Evolutionary conservation across 2,888 invertebrate species (phyloP).

Genomic region (Trichacis sp.): DNA sequence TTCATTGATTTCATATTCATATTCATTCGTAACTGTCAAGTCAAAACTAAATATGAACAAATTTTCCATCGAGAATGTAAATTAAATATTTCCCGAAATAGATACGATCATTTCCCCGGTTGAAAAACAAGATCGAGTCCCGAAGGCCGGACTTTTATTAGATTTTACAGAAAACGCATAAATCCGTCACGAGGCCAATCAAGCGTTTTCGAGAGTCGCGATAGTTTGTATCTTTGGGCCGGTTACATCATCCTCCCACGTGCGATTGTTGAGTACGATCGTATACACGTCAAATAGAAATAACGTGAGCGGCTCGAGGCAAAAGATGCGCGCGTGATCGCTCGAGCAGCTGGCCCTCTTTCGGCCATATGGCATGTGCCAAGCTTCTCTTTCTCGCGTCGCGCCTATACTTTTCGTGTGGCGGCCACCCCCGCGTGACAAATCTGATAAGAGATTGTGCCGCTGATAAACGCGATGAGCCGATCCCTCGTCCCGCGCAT

Average conservation of each 20-base stretch:
- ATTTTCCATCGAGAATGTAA: no score
- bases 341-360: conserved; percentile 55
- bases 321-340: conserved; percentile 46
- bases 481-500: conserved; percentile 27
- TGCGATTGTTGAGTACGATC: conserved; percentile 11
- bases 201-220: neutral
- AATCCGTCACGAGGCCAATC: neutral
- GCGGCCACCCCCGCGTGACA: conserved; percentile 35
- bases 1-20: no score
- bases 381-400: conserved; percentile 9
- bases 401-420: neutral
- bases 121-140: neutral
- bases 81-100: no score
- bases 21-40: no score
- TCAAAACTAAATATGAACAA: no score
- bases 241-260: conserved; percentile 24
- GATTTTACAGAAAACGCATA: neutral
- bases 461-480: conserved; percentile 48
- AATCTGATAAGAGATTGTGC: conserved; percentile 57
- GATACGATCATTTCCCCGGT: no score
- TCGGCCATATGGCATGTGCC: conserved; percentile 61
- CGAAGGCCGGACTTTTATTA: neutral
- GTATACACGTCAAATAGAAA: conserved; percentile 29
- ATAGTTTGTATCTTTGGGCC: neutral
- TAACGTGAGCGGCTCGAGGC: conserved; percentile 28